Base-by-base conservation (phyloP, 2,888 invertebrate species). In the Unio delphinus region DNA sequence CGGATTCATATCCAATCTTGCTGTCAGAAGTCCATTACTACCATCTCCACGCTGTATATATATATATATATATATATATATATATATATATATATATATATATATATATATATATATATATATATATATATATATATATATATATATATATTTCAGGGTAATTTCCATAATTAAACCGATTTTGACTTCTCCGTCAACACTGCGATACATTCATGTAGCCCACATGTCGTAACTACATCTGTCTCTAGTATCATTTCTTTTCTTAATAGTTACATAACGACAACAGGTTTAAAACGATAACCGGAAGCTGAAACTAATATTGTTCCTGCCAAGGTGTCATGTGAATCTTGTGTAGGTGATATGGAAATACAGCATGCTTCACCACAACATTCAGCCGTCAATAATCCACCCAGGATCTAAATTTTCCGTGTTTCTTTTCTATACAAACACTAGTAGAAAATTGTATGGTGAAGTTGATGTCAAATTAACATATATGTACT, bases 211-310 rank as follows among this genome's bases (percentile, higher is more conserved):
- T 64, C 61, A 26, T 64, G 74, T 2, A 77, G 61, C 11, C 75
- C 70, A 65, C 66, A 69, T 56, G 67, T 71, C 18, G 72, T 75
- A 18, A 58, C 58, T 45, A 77, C 73, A 28, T 17, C 73, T 71
- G 8, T 70, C 76, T 64, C 76, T 78, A 17, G 72, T 70, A 55
- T 70, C 68, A 55, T 74, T 72, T 54, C 55, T 56, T 26, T 67
- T n/a, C 56, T 54, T 73, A 65, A 15, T 73, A 61, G 17, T 74
- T 55, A 77, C 65, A 54, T 77, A 72, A 55, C 70, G 72, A 54
- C 68, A 77, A 20, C 74, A 61, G 15, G 76, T 55, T 74, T 67
- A 54, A 74, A 72, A 55, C 70, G 72, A 55, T 70, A 77, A 20
- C 73, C 74, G 17, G 68, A 70, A 15, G 72, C 67, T 5, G 65